Evolutionary conservation across 2,888 invertebrate genomes (phyloP), one percentile per base, ranked within the genome.

Genomic region (Orthosia gracilis): DNA sequence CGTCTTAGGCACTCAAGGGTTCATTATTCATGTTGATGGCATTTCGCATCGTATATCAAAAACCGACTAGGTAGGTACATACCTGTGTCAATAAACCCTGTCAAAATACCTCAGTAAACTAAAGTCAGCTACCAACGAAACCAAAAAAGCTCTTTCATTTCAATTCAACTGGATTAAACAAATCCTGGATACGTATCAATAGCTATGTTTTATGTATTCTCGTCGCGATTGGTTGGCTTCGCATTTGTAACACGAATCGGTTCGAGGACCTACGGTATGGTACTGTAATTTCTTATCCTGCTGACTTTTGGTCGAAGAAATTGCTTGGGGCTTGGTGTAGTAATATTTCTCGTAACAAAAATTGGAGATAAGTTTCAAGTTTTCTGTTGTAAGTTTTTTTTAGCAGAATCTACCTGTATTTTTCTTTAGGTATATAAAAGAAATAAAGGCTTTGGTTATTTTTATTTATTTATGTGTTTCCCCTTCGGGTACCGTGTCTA

Each of bases 161-260:
- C 23, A 54, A 59, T 79, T 73, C 50, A 12, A 54, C 26, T 23
- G 80, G 80, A 73, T 78, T 80, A 80, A 80, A 68, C 50, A 80
- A 80, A 64, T 68, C 58, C 31, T 79, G 50, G 50, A 61, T 21
- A 17, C 58, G 40, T 57, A 49, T 67, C 57, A 59, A 26, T 49
- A 23, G 12, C 57, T 49, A n/a, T 66, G n/a, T 54, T 69, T 47
- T 76, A 76, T 45, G 55, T 76, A 57, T 52, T 76, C 67, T 23
- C 13, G n/a, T 26, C 63, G 59, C 81, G 21, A 66, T 76, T 76
- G 18, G 23, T 40, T 59, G 58, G 80, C 82, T 80, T 82, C 80
- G 0, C 17, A 26, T 80, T 73, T 52, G 47, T 68, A 61, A 73
- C 21, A n/a, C 18, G 49, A 70, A 64, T 81, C 58, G 23, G 65